Evolutionary conservation across 2,797 vertebrate genomes (phyloP).

Genomic region (Melanotaenia nigrans): DNA sequence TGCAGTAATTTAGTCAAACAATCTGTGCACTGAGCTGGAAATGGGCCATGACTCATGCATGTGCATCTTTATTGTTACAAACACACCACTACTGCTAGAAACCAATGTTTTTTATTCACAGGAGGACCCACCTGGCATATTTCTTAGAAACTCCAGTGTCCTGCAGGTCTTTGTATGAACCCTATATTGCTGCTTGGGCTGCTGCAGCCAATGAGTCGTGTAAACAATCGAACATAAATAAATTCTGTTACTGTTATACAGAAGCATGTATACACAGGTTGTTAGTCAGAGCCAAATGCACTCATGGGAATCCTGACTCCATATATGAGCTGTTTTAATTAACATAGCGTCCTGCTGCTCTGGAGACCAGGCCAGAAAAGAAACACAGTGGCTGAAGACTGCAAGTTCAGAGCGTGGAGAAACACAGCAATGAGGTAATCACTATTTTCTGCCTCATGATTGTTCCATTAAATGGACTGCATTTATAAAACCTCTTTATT

Average conservation of each 20-base stretch:
- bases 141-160: conserved; percentile 4
- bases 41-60: background rate
- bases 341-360: conserved; percentile 21
- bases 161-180: background rate
- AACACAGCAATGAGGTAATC: too few species aligned
- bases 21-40: background rate
- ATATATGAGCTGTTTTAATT: conserved; percentile 28
- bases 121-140: background rate
- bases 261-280: conserved; percentile 8
- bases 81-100: conserved; percentile 22
- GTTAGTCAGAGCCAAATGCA: background rate
- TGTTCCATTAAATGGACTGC: too few species aligned
- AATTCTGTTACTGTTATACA: conserved; percentile 15
- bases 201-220: conserved; percentile 25
- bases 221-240: conserved; percentile 37
- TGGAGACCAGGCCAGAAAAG: background rate
- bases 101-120: conserved; percentile 22
- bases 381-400: too few species aligned
- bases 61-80: conserved; percentile 22
- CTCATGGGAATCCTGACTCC: conserved; percentile 8
- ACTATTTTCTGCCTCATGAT: too few species aligned
- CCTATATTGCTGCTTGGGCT: background rate
- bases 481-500: too few species aligned
- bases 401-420: too few species aligned
- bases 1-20: background rate